These are phyloP conservation scores for Ceyx melanurus DNA, from an alignment of 2,113 vertebrate species.

Conservation along the genomic window DNA sequence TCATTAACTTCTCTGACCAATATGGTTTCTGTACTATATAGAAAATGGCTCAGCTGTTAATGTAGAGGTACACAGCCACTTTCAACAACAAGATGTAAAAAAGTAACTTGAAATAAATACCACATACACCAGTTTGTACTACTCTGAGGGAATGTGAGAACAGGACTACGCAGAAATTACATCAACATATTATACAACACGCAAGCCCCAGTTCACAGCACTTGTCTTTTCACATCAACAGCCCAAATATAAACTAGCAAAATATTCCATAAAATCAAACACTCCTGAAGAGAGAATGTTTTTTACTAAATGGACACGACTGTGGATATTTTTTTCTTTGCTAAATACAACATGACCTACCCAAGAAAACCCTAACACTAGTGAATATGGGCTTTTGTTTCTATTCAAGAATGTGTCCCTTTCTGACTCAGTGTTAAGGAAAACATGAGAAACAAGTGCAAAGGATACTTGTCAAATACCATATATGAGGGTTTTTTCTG, in stretches of 20 bases:
- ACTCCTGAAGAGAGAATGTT: not conserved
- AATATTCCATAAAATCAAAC: not conserved
- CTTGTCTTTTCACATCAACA: not conserved
- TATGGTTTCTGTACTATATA: not conserved
- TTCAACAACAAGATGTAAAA: not conserved
- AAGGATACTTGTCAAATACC: not conserved
- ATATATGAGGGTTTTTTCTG: not conserved
- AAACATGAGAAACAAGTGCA: not conserved
- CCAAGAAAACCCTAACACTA: not conserved
- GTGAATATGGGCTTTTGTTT: not conserved
- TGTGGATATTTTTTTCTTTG: not conserved
- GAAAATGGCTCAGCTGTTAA: not conserved
- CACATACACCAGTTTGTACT: not conserved
- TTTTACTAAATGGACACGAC: not conserved
- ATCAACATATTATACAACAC: not conserved
- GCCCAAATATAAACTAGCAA: not conserved
- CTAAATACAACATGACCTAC: not conserved
- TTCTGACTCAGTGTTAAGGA: not conserved
- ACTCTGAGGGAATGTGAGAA: not conserved
- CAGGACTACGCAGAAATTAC: not conserved
- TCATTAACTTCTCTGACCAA: not conserved
- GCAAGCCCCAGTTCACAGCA: not conserved
- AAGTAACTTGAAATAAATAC: not conserved
- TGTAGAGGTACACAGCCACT: not conserved
- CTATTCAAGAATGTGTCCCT: not conserved